These are phyloP conservation scores for Orestias chungarensis DNA, from an alignment of 2,797 vertebrate genomes.

Conservation along the genomic window DNA sequence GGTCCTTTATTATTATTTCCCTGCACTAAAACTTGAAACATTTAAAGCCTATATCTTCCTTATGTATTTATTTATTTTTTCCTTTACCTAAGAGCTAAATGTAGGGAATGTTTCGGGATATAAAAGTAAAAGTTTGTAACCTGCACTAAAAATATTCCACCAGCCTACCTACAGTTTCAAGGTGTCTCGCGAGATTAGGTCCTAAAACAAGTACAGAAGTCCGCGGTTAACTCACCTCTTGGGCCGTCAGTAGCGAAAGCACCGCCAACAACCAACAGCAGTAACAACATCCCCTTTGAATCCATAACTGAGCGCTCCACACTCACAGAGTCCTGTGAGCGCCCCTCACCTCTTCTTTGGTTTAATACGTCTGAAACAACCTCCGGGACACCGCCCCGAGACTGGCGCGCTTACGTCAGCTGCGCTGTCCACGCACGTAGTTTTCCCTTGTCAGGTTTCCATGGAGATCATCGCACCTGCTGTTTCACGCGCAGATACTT, in stretches of 20 bases:
- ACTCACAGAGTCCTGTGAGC: rapidly evolving
- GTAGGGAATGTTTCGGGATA: no score
- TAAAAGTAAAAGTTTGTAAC: no score
- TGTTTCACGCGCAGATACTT: no score
- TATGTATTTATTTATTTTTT: no score
- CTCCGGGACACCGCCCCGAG: conserved; percentile 54
- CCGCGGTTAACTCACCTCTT: conserved; percentile 3
- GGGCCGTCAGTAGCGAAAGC: not conserved
- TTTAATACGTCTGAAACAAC: not conserved
- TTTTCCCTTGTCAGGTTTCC: not conserved
- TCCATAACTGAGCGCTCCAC: conserved; percentile 18
- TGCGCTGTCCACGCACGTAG: rapidly evolving
- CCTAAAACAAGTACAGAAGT: not conserved
- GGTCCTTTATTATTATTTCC: no score
- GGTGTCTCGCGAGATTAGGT: not conserved
- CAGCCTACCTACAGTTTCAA: no score
- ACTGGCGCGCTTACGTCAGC: conserved; percentile 48
- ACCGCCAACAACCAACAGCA: conserved; percentile 16
- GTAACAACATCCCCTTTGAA: not conserved
- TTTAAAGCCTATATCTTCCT: no score
- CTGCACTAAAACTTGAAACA: no score
- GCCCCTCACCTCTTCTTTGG: rapidly evolving
- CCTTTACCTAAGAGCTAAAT: no score
- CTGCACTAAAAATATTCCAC: no score
- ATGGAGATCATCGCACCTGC: no score